These are phyloP conservation scores for Nanorana parkeri DNA, from an alignment of 2,113 vertebrate genomes.

Conservation along the genomic window DNA sequence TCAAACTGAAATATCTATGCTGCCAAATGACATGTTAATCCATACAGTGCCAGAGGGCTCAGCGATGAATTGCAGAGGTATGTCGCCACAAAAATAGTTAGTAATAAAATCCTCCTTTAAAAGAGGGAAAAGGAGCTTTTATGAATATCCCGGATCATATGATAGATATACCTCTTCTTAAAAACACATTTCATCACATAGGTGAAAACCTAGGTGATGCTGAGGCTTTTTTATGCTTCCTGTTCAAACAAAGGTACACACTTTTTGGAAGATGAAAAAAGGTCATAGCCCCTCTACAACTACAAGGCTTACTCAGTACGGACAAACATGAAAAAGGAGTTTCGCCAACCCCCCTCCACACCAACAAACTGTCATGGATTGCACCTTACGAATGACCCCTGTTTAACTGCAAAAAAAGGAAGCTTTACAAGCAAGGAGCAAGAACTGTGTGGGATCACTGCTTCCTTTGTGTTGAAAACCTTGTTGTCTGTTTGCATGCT, in stretches of 20 bases:
- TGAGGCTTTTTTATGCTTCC: not conserved
- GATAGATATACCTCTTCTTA: conserved; percentile 15
- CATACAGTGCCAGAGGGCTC: conserved; percentile 45
- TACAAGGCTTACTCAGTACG: not conserved
- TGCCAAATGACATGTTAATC: conserved; percentile 50
- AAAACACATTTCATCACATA: conserved; percentile 35
- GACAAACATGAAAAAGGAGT: not conserved
- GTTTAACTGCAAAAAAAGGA: not conserved
- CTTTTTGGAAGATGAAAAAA: conserved; percentile 6
- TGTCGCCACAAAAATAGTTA: conserved; percentile 36
- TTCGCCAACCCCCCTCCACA: not conserved
- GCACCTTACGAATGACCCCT: not conserved
- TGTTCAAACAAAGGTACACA: not conserved
- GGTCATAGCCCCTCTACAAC: not conserved
- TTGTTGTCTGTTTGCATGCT: not conserved
- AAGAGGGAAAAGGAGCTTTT: not conserved
- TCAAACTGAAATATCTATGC: conserved; percentile 45
- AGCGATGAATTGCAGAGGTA: conserved; percentile 43
- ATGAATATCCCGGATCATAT: conserved; percentile 36
- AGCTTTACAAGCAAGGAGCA: not conserved
- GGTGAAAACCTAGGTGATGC: not conserved
- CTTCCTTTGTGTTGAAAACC: conserved; percentile 4
- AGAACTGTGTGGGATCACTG: not conserved
- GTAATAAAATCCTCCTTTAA: conserved; percentile 35
- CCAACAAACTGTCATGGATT: not conserved